Conservation (phyloP, 2,113 vertebrate species). For the Muntiacus reevesi region DNA sequence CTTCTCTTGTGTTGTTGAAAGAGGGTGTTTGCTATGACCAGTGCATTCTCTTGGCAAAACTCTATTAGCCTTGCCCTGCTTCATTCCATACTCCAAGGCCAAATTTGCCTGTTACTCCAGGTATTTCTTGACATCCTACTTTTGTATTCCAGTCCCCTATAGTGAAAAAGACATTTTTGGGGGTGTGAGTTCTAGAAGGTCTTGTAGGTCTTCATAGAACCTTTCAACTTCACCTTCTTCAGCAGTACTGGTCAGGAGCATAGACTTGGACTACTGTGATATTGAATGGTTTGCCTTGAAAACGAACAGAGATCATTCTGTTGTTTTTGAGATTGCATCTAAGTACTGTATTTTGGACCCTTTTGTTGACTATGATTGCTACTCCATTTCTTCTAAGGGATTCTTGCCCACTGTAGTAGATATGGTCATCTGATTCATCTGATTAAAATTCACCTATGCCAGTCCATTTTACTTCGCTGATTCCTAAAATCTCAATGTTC, state of each 20-base stretch:
- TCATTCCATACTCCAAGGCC: not conserved
- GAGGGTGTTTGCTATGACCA: too few species aligned
- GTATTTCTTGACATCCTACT: not conserved
- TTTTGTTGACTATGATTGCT: not conserved
- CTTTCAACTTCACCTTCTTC: not conserved
- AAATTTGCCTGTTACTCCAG: not conserved
- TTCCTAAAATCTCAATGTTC: not conserved
- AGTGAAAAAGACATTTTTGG: not conserved
- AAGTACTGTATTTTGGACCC: not conserved
- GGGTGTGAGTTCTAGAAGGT: not conserved
- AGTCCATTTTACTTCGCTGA: fast-evolving
- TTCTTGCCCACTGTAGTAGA: not conserved
- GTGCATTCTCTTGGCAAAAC: too few species aligned
- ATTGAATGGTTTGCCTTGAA: not conserved
- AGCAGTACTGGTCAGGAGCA: not conserved
- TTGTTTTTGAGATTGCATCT: not conserved
- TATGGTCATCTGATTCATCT: not conserved
- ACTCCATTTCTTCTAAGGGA: not conserved
- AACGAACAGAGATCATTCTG: not conserved
- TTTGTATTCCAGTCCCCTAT: not conserved
- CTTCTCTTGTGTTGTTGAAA: too few species aligned
- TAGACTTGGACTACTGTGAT: not conserved
- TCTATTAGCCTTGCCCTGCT: too few species aligned
- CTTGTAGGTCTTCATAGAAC: not conserved
- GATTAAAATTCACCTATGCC: not conserved